A percentile compares a stretch with the other conserved stretches of the same genome.
These are phyloP conservation scores for Zoanthus solanderi DNA, from an alignment of 92 coral and sea anemone species.

Conservation along the genomic window DNA sequence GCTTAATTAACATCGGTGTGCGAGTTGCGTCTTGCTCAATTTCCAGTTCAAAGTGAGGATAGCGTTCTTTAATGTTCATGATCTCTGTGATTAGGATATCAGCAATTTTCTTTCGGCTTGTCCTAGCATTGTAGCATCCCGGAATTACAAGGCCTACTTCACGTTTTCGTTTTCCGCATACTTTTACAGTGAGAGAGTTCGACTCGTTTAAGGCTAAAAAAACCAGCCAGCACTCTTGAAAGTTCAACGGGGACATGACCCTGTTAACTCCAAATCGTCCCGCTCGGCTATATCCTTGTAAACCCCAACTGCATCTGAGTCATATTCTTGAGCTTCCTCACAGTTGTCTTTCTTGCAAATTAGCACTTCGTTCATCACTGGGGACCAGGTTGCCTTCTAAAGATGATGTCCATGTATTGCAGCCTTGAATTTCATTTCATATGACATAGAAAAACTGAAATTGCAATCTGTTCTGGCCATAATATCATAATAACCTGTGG, in stretches of 20 bases:
- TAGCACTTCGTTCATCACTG: no score
- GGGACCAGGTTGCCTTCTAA: no score
- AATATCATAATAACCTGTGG: not conserved
- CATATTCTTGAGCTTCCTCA: no score
- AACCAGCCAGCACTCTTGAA: conserved; percentile 73
- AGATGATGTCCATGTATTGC: no score
- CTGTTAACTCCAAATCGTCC: conserved; percentile 25
- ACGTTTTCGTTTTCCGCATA: conserved; percentile 48
- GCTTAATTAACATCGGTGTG: no score
- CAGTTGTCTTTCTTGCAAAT: no score
- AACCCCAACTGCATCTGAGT: conserved; percentile 52
- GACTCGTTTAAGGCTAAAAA: conserved; percentile 51
- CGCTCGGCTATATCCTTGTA: conserved; percentile 56
- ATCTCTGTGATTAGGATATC: not conserved
- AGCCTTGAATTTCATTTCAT: no score
- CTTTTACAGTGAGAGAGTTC: conserved; percentile 51
- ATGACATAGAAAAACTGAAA: no score
- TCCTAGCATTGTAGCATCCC: not conserved
- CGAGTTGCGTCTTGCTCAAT: no score
- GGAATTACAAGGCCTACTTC: conserved; percentile 41
- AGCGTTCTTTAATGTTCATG: conserved; percentile 10
- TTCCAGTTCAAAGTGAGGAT: no score
- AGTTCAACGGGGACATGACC: conserved; percentile 57
- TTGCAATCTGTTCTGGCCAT: no score
- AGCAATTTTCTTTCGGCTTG: conserved; percentile 66